These are phyloP conservation scores for Drosophila sp. DNA, from an alignment of 1,140 invertebrate genomes.

Conservation along the genomic window DNA sequence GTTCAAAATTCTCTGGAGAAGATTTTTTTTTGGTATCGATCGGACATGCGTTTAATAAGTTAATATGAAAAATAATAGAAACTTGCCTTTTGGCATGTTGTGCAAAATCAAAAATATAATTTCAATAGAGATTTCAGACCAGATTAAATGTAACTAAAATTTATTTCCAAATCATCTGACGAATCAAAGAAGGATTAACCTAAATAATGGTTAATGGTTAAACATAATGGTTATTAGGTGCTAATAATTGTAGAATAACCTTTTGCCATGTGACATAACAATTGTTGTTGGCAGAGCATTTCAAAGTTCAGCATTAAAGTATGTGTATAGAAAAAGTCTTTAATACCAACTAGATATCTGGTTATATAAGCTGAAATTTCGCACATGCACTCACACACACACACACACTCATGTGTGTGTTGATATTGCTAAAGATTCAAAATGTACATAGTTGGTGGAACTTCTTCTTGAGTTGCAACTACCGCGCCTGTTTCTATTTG, in stretches of 20 bases:
- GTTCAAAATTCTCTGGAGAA: no score
- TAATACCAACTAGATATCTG: slow-evolving; percentile 28
- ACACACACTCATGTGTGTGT: slow-evolving; percentile 16
- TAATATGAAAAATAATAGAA: no score
- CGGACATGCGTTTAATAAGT: no score
- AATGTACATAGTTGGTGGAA: slow-evolving; percentile 23
- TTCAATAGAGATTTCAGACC: no score
- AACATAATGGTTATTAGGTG: no score
- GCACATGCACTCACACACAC: slow-evolving; percentile 25
- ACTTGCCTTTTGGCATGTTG: no score
- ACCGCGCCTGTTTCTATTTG: slow-evolving; percentile 13
- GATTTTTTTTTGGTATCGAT: no score
- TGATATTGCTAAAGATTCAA: slow-evolving; percentile 48
- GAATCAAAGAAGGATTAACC: no score
- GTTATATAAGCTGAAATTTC: slow-evolving; percentile 41
- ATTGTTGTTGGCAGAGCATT: background rate
- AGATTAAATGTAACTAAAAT: no score
- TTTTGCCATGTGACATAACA: background rate
- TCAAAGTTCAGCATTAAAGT: background rate
- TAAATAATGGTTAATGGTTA: no score
- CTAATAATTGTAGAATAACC: background rate
- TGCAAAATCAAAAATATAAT: no score
- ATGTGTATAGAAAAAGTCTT: slow-evolving; percentile 6
- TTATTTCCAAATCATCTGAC: no score
- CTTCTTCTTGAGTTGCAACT: slow-evolving; percentile 36